These are phyloP conservation scores for Phylloscopus collybita DNA, from an alignment of 2,797 vertebrate species.

Conservation along the genomic window DNA sequence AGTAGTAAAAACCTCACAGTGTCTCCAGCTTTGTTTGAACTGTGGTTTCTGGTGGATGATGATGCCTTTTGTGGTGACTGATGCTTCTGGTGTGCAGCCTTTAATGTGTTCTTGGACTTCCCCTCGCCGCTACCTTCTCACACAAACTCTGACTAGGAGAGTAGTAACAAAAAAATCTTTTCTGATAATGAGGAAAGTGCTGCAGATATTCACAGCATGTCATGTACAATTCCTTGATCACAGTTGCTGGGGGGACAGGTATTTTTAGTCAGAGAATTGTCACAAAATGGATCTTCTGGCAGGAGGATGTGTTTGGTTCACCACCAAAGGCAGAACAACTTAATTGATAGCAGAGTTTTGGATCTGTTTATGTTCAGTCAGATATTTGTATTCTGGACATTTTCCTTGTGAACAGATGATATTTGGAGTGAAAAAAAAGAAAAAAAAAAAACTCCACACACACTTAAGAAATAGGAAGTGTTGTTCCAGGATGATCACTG, in stretches of 20 bases:
- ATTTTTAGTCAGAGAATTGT: background rate
- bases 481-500: background rate
- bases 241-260: background rate
- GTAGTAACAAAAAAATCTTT: background rate
- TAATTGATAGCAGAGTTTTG: background rate
- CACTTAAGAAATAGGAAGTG: background rate
- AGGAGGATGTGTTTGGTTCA: background rate
- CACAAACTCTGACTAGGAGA: background rate
- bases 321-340: background rate
- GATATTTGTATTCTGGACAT: background rate
- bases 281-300: background rate
- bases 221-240: background rate
- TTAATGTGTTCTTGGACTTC: background rate
- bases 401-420: background rate
- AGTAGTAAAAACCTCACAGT: background rate
- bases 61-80: background rate
- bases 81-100: background rate
- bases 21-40: background rate
- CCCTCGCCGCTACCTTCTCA: rapidly evolving
- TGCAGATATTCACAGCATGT: background rate
- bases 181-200: background rate
- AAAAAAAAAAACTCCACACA: background rate
- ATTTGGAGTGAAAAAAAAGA: background rate
- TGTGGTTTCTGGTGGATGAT: background rate
- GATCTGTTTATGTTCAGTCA: background rate